phyloP scores from a whole-genome alignment of 2,888 invertebrate species.

The Xestia xanthographa region DNA sequence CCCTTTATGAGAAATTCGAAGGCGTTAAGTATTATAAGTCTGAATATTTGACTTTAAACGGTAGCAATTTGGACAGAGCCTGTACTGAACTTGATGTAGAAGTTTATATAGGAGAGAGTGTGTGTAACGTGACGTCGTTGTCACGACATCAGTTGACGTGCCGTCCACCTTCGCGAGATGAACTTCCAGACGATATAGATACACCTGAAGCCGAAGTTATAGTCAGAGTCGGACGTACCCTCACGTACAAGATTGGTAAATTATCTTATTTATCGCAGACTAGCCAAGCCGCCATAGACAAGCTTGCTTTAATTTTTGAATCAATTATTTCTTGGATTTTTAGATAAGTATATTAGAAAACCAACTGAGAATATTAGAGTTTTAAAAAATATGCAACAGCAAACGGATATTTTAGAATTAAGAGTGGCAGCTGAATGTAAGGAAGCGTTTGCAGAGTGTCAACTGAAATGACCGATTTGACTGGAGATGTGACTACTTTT shows the following conservation, averaged over 20 bases:
- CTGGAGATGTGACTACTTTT: conserved; percentile 98
- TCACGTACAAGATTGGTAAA: conserved; percentile 96
- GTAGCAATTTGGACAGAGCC: conserved; percentile 97
- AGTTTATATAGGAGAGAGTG: conserved; percentile 96
- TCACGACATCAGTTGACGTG: conserved; percentile 98
- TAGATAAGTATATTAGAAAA: conserved; percentile 98
- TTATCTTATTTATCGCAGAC: conserved; percentile 96
- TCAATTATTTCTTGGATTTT: conserved; percentile 96
- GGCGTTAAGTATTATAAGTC: conserved; percentile 98
- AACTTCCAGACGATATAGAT: conserved; percentile 91
- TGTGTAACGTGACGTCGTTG: conserved; percentile 98
- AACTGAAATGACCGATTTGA: conserved; percentile 99
- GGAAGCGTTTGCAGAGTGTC: conserved; percentile 99
- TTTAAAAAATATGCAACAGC: conserved; percentile 99
- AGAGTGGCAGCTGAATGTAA: conserved; percentile 99
- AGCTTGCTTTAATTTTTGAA: conserved; percentile 95
- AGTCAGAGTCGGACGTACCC: conserved; percentile 95
- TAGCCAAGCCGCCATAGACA: conserved; percentile 95
- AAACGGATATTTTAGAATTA: conserved; percentile 99
- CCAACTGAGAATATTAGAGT: conserved; percentile 99
- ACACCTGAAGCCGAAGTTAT: conserved; percentile 96
- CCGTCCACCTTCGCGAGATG: conserved; percentile 96
- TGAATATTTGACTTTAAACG: conserved; percentile 98
- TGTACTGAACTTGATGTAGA: conserved; percentile 97
- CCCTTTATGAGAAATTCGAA: conserved; percentile 96